Base-by-base conservation (phyloP, 23 tunicate genomes). In the Trididemnum clinides region DNA sequence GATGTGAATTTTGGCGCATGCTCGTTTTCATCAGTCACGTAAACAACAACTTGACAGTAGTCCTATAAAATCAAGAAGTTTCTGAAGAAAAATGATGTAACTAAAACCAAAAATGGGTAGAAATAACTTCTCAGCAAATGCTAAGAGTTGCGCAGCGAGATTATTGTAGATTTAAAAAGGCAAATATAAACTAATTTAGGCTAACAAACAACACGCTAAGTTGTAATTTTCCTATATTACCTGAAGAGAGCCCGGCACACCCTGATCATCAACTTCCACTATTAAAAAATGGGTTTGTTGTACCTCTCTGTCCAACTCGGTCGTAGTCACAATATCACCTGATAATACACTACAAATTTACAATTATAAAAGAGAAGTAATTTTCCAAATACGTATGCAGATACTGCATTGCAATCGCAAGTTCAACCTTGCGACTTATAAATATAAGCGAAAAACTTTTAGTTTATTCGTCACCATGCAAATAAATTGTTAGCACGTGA, bases 191-290 rank as follows among this genome's bases (percentile, higher is more conserved):
- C 54, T 7, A 7, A 44, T 7, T 15, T 7, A 44, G 54, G 12
- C 54, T 44, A 44, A 10, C 10, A 44, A 44, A 10, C 54, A 10
- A 44, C 10, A 44, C 54, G 15, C 10, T 7, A 44, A 44, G 12
- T 44, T 44, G 54, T 7, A 44, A 10, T 44, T 44, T 59, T 59
- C n/a, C n/a, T n/a, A 26, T 29, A 4, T 28, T 66, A 86, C 91
- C 91, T 87, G 86, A 27, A 87, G 58, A 22, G 91, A 50, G 29
- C 72, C 84, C 7, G 91, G 84, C 6, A 66, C 72, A 2, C 91
- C 91, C 69, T 87, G 91, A 36, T 87, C 91, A 72, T 80, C 85
- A 2, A 87, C 91, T 80, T 80, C 85, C 26, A 87, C 66, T 1
- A 39, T 87, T 0, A 87, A 37, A 21, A 80, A 27, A 33, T 87